Base-by-base conservation (phyloP, 1,140 invertebrate genomes). In the Asbolus verrucosus region DNA sequence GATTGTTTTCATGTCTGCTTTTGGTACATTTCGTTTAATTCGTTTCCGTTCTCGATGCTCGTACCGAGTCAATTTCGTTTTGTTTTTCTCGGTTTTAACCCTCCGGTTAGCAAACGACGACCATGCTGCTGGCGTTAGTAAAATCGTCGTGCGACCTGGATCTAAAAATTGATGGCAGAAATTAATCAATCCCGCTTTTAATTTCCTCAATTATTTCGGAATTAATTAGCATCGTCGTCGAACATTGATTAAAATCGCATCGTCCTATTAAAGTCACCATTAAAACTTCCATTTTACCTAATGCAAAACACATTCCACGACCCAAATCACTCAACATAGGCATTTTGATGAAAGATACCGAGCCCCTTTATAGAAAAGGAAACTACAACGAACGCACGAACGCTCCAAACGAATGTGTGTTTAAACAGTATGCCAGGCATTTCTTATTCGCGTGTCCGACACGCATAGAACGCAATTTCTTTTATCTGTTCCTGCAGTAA, bases 301-400 rank as follows among this genome's bases (percentile, higher is more conserved):
- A 46, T 46, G 41, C 41, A 46, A 46, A 46, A 46, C 41, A 46
- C 41, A 46, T 30, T 30, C 9, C 41, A 19, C 41, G 41, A 46
- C 41, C 41, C 16, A 9, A 46, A 41, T 41, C 39, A 41, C 14
- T 41, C 39, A 41, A 41, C 39, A 41, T 16, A 16, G 16, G 41
- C 41, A 46, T 46, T 46, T 46, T 16, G 41, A 46, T 46, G 13
- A 46, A 46, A 46, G 41, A 46, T 46, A 46, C 41, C 41, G 16
- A 46, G 21, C 21, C 18, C 41, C 18, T 46, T 46, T 46, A 46
- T 46, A 19, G 41, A 46, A 46, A 46, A 46, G 16, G 41, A 46
- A 46, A 30, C 27, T 30, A 30, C 27, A 30, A 5, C 27, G 27
- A 30, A 46, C 41, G 41, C 41, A 46, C 41, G 41, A 46, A 46